Evolutionary conservation across 1,140 invertebrate species (phyloP).

Genomic region (Idris sp.): DNA sequence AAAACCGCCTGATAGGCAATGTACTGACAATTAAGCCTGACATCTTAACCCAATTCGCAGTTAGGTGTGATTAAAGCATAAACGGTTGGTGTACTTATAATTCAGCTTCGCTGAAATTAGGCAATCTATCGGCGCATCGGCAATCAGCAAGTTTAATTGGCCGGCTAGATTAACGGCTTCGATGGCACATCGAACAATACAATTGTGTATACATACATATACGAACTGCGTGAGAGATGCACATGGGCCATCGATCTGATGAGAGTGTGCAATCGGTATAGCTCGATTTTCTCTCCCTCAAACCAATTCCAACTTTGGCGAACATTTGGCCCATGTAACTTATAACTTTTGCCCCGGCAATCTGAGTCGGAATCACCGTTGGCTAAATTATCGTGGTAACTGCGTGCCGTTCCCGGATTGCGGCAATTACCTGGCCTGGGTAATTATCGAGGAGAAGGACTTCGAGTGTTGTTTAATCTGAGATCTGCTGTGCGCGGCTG

Average conservation of each 20-base stretch:
- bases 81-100: constrained; percentile 27
- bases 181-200: constrained; percentile 38
- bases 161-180: constrained; percentile 44
- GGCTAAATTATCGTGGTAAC: constrained; percentile 76
- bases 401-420: constrained; percentile 76
- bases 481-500: constrained; percentile 68
- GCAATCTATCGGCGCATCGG: constrained; percentile 47
- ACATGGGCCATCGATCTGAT: constrained; percentile 15
- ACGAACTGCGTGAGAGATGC: constrained; percentile 34
- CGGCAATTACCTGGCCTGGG: constrained; percentile 74
- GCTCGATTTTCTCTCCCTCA: constrained; percentile 61
- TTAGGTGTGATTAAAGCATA: constrained; percentile 16
- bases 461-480: constrained; percentile 77
- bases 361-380: constrained; percentile 76
- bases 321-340: constrained; percentile 68
- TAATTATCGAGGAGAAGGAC: constrained; percentile 77
- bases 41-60: constrained; percentile 29
- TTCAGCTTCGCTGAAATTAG: constrained; percentile 40
- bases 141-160: constrained; percentile 63
- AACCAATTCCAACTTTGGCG: constrained; percentile 76
- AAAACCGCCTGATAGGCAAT: constrained; percentile 1
- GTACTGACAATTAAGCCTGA: constrained; percentile 22
- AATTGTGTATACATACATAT: constrained; percentile 9
- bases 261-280: constrained; percentile 32
- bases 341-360: constrained; percentile 75